phyloP scores from a whole-genome alignment of 2,113 vertebrate genomes.

The Actenoides hombroni region DNA sequence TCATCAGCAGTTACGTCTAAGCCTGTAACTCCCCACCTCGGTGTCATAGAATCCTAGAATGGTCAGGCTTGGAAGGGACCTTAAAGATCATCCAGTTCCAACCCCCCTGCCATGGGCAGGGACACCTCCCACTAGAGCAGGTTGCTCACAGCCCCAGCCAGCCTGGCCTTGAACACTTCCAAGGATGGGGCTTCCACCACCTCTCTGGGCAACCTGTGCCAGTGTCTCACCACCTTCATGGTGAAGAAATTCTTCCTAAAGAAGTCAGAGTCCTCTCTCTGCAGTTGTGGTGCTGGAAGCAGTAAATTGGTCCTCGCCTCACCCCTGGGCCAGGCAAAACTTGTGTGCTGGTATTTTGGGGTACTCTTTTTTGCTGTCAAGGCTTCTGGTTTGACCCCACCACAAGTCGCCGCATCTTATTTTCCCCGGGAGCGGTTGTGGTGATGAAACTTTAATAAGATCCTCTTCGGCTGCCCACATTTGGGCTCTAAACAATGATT shows the following conservation, averaged over 20 bases:
- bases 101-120: too few species aligned
- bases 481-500: not conserved
- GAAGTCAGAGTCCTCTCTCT: rapidly evolving
- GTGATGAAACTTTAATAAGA: not conserved
- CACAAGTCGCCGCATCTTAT: not conserved
- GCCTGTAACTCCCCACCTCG: not conserved
- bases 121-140: too few species aligned
- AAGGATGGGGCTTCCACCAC: too few species aligned
- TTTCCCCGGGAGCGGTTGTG: not conserved
- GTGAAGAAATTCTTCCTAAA: too few species aligned
- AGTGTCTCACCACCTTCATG: too few species aligned
- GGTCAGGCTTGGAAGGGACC: too few species aligned
- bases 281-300: not conserved
- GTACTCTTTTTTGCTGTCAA: not conserved
- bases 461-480: not conserved
- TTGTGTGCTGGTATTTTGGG: not conserved
- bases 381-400: not conserved
- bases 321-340: not conserved
- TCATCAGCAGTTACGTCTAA: not conserved
- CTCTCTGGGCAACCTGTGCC: too few species aligned
- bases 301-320: rapidly evolving
- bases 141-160: too few species aligned
- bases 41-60: too few species aligned
- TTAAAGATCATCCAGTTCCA: too few species aligned
- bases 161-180: too few species aligned